phyloP scores from a whole-genome alignment of 2,888 invertebrate species.

The Maniola hyperantus region DNA sequence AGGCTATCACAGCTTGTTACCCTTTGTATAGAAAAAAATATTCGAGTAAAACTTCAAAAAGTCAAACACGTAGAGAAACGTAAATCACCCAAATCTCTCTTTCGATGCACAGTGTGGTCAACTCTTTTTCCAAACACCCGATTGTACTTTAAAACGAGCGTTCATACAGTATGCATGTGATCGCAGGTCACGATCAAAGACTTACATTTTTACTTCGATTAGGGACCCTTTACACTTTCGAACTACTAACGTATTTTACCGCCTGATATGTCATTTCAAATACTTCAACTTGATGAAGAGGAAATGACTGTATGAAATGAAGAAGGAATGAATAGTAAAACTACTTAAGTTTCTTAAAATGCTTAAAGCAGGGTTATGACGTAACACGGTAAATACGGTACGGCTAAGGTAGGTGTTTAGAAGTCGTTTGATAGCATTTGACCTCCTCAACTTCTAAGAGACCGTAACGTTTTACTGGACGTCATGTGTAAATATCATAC shows the following conservation, averaged over 20 bases:
- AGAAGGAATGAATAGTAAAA: too few relatives aligned
- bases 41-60: not conserved
- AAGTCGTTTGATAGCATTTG: too few relatives aligned
- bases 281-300: not conserved
- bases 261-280: not conserved
- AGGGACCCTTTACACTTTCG: not conserved
- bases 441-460: too few relatives aligned
- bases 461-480: too few relatives aligned
- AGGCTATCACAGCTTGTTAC: too few relatives aligned
- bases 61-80: not conserved
- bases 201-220: slow-evolving; percentile 60
- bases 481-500: too few relatives aligned
- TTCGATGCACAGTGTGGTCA: slow-evolving; percentile 23
- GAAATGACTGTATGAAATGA: too few relatives aligned
- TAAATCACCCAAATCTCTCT: not conserved
- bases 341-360: too few relatives aligned
- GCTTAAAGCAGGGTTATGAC: too few relatives aligned
- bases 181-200: slow-evolving; percentile 79
- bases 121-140: slow-evolving; percentile 32
- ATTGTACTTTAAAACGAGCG: slow-evolving; percentile 47
- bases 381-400: too few relatives aligned
- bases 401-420: too few relatives aligned
- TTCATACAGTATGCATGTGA: slow-evolving; percentile 75
- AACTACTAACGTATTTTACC: not conserved
- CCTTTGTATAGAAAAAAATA: too few relatives aligned